phyloP scores from a whole-genome alignment of 2,797 vertebrate genomes.

The Eurystomus glaucurus region DNA sequence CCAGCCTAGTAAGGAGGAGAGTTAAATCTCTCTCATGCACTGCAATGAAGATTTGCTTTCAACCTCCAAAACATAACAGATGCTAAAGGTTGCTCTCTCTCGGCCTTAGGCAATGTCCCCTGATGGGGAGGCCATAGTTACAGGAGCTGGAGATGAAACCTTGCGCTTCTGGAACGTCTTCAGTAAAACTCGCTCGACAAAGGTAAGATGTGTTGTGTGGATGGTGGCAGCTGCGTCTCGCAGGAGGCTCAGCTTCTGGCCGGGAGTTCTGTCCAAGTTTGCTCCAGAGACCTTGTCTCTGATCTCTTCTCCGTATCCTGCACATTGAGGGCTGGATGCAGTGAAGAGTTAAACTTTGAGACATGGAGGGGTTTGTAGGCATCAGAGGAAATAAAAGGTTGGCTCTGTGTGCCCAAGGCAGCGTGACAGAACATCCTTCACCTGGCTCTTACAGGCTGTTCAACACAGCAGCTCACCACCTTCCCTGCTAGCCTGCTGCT shows the following conservation, averaged over 20 bases:
- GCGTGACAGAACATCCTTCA: background rate
- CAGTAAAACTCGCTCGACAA: constrained; percentile 98
- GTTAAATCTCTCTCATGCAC: background rate
- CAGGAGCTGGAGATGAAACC: constrained; percentile 97
- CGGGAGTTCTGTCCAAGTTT: fast-evolving
- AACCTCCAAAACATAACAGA: background rate
- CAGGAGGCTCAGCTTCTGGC: background rate
- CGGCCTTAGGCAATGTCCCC: constrained; percentile 94
- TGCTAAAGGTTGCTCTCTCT: constrained; percentile 1
- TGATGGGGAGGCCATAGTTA: constrained; percentile 98
- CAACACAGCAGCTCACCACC: background rate
- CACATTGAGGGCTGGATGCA: background rate
- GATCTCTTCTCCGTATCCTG: background rate
- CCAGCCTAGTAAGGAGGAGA: background rate
- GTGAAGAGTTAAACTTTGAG: background rate
- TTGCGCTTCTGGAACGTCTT: constrained; percentile 99
- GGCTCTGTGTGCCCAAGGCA: background rate
- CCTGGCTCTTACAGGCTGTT: background rate
- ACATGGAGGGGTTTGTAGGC: background rate
- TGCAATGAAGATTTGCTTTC: background rate
- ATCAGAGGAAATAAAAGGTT: background rate
- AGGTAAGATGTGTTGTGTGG: constrained; percentile 80
- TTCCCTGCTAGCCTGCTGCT: background rate
- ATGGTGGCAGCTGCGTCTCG: background rate
- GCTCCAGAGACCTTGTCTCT: background rate